Base-by-base conservation (phyloP, 2,888 invertebrate species). In the Polyommatus iphigenia region DNA sequence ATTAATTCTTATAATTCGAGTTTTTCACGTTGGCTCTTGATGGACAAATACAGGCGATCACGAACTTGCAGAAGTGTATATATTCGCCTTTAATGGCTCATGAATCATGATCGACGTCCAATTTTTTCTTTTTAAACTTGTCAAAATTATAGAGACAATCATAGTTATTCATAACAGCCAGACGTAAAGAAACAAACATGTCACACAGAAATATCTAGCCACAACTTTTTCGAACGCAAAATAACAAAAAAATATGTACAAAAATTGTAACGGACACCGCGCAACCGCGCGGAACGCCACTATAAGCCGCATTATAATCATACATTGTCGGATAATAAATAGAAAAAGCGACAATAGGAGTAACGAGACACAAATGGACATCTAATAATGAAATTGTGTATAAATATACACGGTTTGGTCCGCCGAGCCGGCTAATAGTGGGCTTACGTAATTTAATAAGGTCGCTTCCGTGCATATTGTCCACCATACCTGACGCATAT, bases 331-430 rank as follows among this genome's bases (percentile, higher is more conserved):
- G 89, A 86, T 91, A 93, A 91, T 92, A 93, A 92, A 93, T 92
- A 91, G 91, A 91, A 92, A 93, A 91, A 91, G 91, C 91, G 91
- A 93, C 93, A 93, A 94, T 92, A 90, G 92, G 85, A 90, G 89
- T 92, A 91, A 91, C 90, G 87, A 92, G 88, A 88, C 89, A 90
- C 89, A 92, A 92, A 93, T 91, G 91, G 87, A 87, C 54, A 54
- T 54, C 91, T 92, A 92, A 93, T 93, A 92, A 93, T 92, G 90
- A 91, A 93, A 93, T 92, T 91, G 91, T 90, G 88, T 89, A 90
- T 90, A 92, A 91, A 91, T 91, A 91, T 89, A 91, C 85, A 89
- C 87, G 90, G 87, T 85, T 87, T 91, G 92, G 90, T 92, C 88
- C 90, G 92, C 77, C 90, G 93, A 88, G 86, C 88, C 89, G 85